These are phyloP conservation scores for Anthonomus grandis DNA, from an alignment of 1,140 invertebrate species.

Conservation along the genomic window DNA sequence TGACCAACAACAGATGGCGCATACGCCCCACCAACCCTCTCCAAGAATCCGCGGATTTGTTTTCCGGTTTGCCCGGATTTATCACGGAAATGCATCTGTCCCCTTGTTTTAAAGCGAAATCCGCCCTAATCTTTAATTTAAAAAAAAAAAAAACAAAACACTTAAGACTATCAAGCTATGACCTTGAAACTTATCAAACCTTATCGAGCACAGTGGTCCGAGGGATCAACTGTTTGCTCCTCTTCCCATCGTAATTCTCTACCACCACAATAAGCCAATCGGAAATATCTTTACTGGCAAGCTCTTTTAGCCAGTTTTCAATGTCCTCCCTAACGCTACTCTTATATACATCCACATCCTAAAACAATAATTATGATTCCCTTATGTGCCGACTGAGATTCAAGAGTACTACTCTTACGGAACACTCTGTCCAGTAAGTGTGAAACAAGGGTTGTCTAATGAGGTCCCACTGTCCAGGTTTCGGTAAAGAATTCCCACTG, in stretches of 20 bases:
- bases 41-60: conserved; percentile 86
- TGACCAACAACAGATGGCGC: conserved; percentile 76
- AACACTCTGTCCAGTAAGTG: conserved; percentile 93
- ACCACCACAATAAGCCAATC: conserved; percentile 95
- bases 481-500: conserved; percentile 65
- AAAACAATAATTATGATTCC: conserved; percentile 35
- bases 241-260: conserved; percentile 87
- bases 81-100: conserved; percentile 85
- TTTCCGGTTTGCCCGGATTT: conserved; percentile 86
- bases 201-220: conserved; percentile 92
- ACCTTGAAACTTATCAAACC: too few species aligned
- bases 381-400: background rate
- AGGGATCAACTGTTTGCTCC: conserved; percentile 87
- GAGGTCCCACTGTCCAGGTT: conserved; percentile 66
- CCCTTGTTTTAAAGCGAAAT: conserved; percentile 90
- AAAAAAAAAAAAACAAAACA: too few species aligned
- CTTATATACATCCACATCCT: conserved; percentile 93
- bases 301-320: conserved; percentile 77
- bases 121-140: conserved; percentile 87
- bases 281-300: conserved; percentile 70
- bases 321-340: conserved; percentile 81
- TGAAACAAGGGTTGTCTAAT: conserved; percentile 87
- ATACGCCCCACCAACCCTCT: conserved; percentile 77
- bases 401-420: conserved; percentile 55
- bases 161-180: too few species aligned